Evolutionary conservation across 2,888 invertebrate genomes (phyloP), one percentile per base, ranked within the genome.

Genomic region (Drosophila rubida): DNA sequence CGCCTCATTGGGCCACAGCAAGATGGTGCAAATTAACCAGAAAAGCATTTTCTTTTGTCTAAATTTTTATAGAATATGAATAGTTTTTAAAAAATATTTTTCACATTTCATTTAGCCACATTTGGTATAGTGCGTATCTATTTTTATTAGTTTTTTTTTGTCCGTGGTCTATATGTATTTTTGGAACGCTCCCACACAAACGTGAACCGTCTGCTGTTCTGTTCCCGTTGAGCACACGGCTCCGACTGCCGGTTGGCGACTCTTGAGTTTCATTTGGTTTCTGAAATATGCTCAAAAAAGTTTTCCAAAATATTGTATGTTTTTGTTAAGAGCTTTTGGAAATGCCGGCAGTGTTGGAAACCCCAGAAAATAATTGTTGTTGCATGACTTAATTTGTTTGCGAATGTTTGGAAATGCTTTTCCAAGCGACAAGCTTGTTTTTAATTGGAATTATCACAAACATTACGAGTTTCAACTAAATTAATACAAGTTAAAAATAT

Each of bases 391-490:
- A 2, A 25, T 53, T 59, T 14, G 41, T 45, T 69, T 70, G 45
- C 57, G 49, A 30, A 41, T 41, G 45, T 55, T 54, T 67, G 42
- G 23, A 32, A 39, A 48, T 49, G 63, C 2, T 37, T 37, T 37
- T 7, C 13, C 13, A 57, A 13, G 46, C 9, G 19, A 19, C 2
- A 1, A 19, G 57, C 71, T 71, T 63, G 58, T 46, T 66, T 85
- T 84, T 75, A 76, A 75, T 80, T 79, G 67, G 51, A 72, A 68
- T 79, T 80, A 89, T 80, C 87, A 89, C 82, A 88, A 79, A 55
- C 35, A 45, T n/a, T 45, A n/a, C 27, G 45, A 85, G 64, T 66
- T 69, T 73, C 48, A 73, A 73, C 68, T 79, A 68, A 81, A 75
- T 69, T 68, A 79, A 69, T 71, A 60, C 64, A 84, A 67, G 45